Conservation (phyloP, 2,797 vertebrate species). For the Crocodylus rhombifer region DNA sequence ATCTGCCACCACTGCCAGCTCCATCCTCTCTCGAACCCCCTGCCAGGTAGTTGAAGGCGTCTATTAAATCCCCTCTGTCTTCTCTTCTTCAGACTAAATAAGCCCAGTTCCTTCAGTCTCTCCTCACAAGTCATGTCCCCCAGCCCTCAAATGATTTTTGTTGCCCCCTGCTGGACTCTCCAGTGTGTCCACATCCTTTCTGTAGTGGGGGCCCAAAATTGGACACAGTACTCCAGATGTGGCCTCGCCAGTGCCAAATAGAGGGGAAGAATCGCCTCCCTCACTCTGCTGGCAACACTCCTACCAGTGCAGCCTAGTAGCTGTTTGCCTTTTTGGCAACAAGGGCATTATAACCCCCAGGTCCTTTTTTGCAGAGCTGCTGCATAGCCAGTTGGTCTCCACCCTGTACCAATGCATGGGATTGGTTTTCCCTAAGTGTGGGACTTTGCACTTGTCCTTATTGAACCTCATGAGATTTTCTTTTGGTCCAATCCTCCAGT, state of each 20-base stretch:
- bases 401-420: neutral
- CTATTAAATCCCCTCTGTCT: no score
- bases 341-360: neutral
- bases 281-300: neutral
- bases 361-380: neutral
- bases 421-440: neutral
- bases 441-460: neutral
- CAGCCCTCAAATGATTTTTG: neutral
- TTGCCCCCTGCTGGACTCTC: neutral
- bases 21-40: no score
- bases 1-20: no score
- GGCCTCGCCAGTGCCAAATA: neutral
- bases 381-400: neutral
- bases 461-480: neutral
- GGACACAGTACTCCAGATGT: neutral
- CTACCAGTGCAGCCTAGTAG: neutral
- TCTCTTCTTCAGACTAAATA: no score
- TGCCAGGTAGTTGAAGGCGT: neutral
- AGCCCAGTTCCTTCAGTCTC: no score
- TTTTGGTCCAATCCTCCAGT: neutral
- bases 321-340: neutral
- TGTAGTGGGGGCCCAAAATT: neutral
- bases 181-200: neutral
- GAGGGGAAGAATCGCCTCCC: neutral
- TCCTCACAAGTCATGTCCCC: no score